Conservation (phyloP, 1,140 invertebrate species). For the Drosophila lini region DNA sequence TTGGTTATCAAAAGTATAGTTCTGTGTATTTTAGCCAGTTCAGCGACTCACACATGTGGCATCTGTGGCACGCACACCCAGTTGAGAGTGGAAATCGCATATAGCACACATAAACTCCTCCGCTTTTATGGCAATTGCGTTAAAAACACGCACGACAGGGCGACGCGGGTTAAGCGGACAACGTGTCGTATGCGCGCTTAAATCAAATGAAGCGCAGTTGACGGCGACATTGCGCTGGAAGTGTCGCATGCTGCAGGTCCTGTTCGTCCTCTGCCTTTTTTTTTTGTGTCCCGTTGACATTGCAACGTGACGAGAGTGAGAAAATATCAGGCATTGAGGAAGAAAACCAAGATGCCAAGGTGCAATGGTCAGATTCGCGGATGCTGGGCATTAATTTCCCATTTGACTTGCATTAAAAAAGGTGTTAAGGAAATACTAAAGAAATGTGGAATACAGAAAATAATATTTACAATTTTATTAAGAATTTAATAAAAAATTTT, state of each 20-base stretch:
- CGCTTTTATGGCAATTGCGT: conserved; percentile 59
- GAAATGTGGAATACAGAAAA: too few relatives aligned
- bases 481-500: too few relatives aligned
- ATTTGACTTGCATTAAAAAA: conserved; percentile 31
- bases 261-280: not conserved
- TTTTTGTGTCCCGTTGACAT: conserved; percentile 32
- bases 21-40: conserved; percentile 2
- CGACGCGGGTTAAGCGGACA: conserved; percentile 36
- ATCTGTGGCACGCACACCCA: conserved; percentile 40
- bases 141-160: conserved; percentile 24
- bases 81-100: conserved; percentile 14
- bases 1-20: too few relatives aligned
- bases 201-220: conserved; percentile 55
- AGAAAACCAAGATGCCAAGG: conserved; percentile 1
- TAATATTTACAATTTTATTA: not conserved
- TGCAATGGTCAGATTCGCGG: conserved; percentile 23
- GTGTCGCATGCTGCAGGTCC: conserved; percentile 27
- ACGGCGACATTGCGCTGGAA: conserved; percentile 25
- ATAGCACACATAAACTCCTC: conserved; percentile 26
- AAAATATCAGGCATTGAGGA: not conserved
- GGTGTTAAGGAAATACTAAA: not conserved
- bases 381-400: conserved; percentile 33
- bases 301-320: conserved; percentile 42
- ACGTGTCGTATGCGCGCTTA: conserved; percentile 57
- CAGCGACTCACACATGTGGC: conserved; percentile 40